These are phyloP conservation scores for Eumerus sabulonum DNA, from an alignment of 2,888 invertebrate species.

Conservation along the genomic window DNA sequence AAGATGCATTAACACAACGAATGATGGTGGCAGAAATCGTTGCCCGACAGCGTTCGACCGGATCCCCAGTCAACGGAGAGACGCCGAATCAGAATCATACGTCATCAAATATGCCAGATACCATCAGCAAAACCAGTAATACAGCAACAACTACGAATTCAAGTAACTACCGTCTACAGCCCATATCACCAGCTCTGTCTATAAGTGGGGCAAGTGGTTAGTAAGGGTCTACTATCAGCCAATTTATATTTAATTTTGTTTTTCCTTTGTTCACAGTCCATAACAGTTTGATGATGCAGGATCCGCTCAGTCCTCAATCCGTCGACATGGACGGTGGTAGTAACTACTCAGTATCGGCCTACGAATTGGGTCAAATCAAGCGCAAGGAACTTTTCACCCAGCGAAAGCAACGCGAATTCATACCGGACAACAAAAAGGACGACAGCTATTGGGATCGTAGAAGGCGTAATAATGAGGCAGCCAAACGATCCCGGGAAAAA, in stretches of 20 bases:
- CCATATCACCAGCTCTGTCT: conserved; percentile 80
- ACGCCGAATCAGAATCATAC: conserved; percentile 78
- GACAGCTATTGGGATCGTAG: conserved; percentile 98
- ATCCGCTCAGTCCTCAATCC: conserved; percentile 76
- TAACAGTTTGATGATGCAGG: conserved; percentile 69
- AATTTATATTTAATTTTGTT: background rate
- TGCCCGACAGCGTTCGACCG: conserved; percentile 86
- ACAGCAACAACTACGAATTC: conserved; percentile 70
- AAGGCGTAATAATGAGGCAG: conserved; percentile 97
- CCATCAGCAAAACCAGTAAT: conserved; percentile 72
- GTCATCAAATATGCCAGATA: conserved; percentile 79
- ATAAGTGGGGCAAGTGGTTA: conserved; percentile 76
- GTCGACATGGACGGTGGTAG: conserved; percentile 80
- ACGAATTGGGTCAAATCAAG: conserved; percentile 78
- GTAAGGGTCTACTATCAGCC: conserved; percentile 29
- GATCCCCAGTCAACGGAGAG: conserved; percentile 85
- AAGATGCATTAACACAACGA: conserved; percentile 77
- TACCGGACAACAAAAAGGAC: conserved; percentile 97
- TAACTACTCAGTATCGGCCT: conserved; percentile 69
- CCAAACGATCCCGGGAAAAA: conserved; percentile 97
- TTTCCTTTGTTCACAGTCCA: conserved; percentile 28
- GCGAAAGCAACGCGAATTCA: conserved; percentile 96
- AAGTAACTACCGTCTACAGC: conserved; percentile 72
- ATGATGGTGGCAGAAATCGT: conserved; percentile 94
- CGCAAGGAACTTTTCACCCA: conserved; percentile 93